Conservation (phyloP, 2,797 vertebrate species). For the Poecilia velifera region DNA sequence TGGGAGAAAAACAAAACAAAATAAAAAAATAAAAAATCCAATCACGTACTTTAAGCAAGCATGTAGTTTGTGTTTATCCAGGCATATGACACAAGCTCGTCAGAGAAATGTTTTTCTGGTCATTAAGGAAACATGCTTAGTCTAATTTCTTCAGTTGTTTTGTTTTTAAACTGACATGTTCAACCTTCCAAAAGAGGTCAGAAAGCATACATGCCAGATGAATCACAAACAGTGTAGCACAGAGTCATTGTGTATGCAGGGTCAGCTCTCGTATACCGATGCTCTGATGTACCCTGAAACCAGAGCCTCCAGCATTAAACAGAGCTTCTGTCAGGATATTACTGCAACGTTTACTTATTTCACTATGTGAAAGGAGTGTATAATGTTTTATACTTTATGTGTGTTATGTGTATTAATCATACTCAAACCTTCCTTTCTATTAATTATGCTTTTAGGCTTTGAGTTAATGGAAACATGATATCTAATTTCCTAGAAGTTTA, state of each 20-base stretch:
- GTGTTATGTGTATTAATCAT: background rate
- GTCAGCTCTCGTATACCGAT: conserved; percentile 34
- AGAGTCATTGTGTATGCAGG: conserved; percentile 53
- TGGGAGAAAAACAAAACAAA: background rate
- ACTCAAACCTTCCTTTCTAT: background rate
- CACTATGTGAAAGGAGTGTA: background rate
- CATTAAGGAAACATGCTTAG: conserved; percentile 52
- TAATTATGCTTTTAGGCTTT: background rate
- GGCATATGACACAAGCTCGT: conserved; percentile 25
- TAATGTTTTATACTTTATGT: background rate
- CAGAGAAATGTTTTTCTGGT: conserved; percentile 15
- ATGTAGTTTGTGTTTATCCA: conserved; percentile 40
- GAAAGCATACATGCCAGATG: conserved; percentile 49
- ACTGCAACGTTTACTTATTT: background rate
- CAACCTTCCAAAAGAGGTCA: conserved; percentile 74
- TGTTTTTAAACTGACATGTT: conserved; percentile 65
- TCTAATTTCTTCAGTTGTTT: conserved; percentile 39
- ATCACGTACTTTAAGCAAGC: conserved; percentile 45
- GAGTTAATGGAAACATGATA: background rate
- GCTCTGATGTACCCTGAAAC: conserved; percentile 18
- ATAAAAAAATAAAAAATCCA: conserved; percentile 16
- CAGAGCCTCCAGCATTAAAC: conserved; percentile 25
- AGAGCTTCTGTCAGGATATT: conserved; percentile 9
- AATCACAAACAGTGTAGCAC: conserved; percentile 35
- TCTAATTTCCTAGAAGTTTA: background rate